A percentile compares a stretch with the other conserved stretches of the same genome.
Conservation (phyloP, 2,113 vertebrate species). For the Anguilla japonica region DNA sequence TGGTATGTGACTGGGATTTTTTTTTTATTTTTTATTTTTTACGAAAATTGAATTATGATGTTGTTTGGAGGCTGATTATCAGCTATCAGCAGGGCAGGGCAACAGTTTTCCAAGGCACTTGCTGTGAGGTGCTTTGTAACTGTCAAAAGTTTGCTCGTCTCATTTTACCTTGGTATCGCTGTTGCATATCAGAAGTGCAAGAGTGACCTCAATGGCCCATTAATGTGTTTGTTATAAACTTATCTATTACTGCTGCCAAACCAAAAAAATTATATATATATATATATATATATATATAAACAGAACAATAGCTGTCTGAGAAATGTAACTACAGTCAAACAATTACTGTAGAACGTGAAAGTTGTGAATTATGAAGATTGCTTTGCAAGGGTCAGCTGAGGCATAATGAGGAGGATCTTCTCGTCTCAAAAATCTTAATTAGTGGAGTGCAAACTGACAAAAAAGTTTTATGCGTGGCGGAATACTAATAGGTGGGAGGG, state of each 20-base stretch:
- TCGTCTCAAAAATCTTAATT: conserved; percentile 18
- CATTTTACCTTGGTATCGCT: background rate
- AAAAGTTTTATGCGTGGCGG: background rate
- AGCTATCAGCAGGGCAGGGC: background rate
- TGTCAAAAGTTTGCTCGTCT: background rate
- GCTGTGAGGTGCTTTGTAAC: background rate
- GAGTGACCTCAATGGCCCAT: background rate
- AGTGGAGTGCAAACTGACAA: conserved; percentile 5
- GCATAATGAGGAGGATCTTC: background rate
- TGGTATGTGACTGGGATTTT: background rate
- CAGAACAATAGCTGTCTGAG: background rate
- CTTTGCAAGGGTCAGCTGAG: conserved; percentile 2
- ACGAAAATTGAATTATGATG: background rate
- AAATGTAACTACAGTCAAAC: background rate
- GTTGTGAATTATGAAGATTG: background rate
- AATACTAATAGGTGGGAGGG: background rate
- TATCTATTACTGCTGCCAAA: background rate
- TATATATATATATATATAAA: background rate
- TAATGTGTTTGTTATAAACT: background rate
- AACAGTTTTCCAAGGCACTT: background rate
- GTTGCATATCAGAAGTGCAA: background rate
- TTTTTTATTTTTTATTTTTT: no score
- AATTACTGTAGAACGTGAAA: background rate
- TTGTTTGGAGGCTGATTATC: background rate
- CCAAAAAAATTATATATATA: background rate